phyloP scores from a whole-genome alignment of 2,113 vertebrate species.

The Callionymus lyra region DNA sequence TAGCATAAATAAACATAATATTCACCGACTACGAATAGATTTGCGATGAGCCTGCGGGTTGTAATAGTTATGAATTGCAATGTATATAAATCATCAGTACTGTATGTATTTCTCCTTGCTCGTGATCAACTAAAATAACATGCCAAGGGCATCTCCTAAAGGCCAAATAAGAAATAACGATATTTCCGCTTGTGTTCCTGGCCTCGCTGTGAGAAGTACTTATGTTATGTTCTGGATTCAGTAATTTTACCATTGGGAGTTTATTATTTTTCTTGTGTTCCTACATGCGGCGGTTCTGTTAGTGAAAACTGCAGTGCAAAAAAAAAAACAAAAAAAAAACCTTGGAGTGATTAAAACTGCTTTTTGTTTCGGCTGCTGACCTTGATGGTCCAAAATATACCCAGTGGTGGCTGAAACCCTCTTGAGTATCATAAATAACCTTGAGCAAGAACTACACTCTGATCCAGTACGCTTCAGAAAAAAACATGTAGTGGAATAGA shows the following conservation, averaged over 20 bases:
- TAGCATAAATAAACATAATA: too few species aligned
- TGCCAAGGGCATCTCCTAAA: conserved; percentile 1
- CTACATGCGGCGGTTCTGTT: too few species aligned
- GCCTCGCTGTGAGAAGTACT: conserved; percentile 5
- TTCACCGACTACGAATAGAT: neutral
- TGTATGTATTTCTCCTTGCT: conserved; percentile 13
- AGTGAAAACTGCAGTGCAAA: neutral
- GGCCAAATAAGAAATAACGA: conserved; percentile 9
- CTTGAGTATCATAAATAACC: conserved; percentile 1
- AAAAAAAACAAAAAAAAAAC: neutral
- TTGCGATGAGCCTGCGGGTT: conserved; percentile 6
- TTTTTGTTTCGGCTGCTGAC: conserved; percentile 1
- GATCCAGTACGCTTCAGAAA: conserved; percentile 11
- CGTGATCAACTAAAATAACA: conserved; percentile 12
- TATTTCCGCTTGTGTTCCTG: conserved; percentile 4
- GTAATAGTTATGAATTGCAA: conserved; percentile 12
- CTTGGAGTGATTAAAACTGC: conserved; percentile 3
- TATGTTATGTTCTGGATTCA: neutral
- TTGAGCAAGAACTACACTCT: conserved; percentile 5
- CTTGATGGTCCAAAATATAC: conserved; percentile 1
- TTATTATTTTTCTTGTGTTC: too few species aligned
- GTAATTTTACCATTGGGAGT: neutral
- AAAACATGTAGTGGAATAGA: conserved; percentile 2
- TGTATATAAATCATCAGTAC: conserved; percentile 2
- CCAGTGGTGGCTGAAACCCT: neutral